Conservation (phyloP, 2,113 vertebrate species). For the Cebidichthys violaceus region DNA sequence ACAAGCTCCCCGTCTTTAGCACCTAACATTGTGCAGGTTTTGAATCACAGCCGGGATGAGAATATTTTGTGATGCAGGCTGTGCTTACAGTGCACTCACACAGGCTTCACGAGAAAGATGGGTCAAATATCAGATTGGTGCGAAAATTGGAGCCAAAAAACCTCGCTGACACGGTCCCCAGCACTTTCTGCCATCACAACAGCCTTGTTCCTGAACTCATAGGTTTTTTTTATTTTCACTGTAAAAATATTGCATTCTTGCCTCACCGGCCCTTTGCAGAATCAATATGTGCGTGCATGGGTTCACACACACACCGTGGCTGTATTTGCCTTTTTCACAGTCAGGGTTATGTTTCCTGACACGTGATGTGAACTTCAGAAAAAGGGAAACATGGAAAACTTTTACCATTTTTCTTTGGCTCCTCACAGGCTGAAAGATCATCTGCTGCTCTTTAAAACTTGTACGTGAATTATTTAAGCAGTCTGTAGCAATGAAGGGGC, state of each 20-base stretch:
- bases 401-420: constrained; percentile 19
- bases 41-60: neutral
- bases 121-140: neutral
- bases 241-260: neutral
- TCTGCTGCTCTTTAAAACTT: constrained; percentile 61
- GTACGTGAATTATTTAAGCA: constrained; percentile 69
- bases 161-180: neutral
- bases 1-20: neutral
- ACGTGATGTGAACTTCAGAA: neutral
- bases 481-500: constrained; percentile 43
- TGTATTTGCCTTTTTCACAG: constrained; percentile 21
- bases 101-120: neutral
- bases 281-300: constrained; percentile 6
- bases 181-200: neutral
- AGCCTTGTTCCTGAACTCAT: neutral
- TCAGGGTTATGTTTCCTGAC: neutral
- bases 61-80: neutral
- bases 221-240: constrained; percentile 15
- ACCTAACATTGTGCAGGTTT: constrained; percentile 16
- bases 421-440: constrained; percentile 42
- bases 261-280: neutral
- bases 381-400: constrained; percentile 23
- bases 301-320: constrained; percentile 12
- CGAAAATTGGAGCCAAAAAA: neutral
- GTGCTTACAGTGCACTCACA: neutral